Base-by-base conservation (phyloP, 2,888 invertebrate species). In the Lottia scabra region DNA sequence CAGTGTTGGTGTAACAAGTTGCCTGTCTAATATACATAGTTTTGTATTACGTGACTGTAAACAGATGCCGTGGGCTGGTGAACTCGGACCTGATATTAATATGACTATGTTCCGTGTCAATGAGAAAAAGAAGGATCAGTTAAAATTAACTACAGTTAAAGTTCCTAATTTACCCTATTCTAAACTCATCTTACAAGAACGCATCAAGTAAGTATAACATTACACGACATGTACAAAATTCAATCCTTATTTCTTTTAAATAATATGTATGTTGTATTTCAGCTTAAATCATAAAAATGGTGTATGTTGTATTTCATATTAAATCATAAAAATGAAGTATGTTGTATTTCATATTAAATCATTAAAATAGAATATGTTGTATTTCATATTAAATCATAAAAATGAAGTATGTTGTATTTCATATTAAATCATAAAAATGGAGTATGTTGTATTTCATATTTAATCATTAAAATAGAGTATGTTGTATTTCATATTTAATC, bases 11-110 rank as follows among this genome's bases (percentile, higher is more conserved):
- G 83, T 89, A 71, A 85, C 84, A 15, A 84, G 83, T 0, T 86
- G 87, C 64, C 75, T 89, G 75, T 88, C 88, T 70, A 88, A 89
- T 81, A 89, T 89, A 71, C 89, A 89, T 80, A 87, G 86, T 76
- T 87, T 83, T 77, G 85, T 88, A 65, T 77, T 89, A 76, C 77
- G 83, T 30, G 88, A 89, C 77, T 89, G 88, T 76, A 83, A 85
- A 38, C 89, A 89, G 82, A 84, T 87, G 73, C 83, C 85, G 4
- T 89, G 88, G 88, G 87, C 89, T 6, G 89, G 89, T 23, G 86
- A 87, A 68, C 75, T 85, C 30, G 81, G 79, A 56, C 80, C 84
- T 2, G 86, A 87, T 67, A 83, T 89, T 64, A 76, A 76, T 0
- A 73, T 88, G 73, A 83, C 74, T n/a, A 78, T 82, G 19, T 81